Evolutionary conservation across 2,888 invertebrate species (phyloP).

Genomic region (Dryocosmus kuriphilus): DNA sequence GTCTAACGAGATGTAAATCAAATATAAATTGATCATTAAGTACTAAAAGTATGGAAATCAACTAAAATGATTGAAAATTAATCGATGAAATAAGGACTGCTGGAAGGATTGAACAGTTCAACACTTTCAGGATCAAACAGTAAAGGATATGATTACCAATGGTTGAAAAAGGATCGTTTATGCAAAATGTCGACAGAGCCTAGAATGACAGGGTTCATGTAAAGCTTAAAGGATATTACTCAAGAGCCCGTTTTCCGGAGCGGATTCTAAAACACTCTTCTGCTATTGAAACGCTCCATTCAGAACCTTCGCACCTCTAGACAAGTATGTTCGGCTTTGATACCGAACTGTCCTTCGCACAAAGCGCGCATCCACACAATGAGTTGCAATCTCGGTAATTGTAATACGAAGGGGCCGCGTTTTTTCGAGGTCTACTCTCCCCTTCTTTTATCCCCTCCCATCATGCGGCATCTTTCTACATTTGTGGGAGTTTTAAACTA

Average conservation of each 20-base stretch:
- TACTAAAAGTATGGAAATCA: no score
- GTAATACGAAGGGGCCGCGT: slow-evolving; percentile 44
- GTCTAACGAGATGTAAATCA: slow-evolving; percentile 8
- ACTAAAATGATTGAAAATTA: no score
- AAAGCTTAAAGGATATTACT: slow-evolving; percentile 45
- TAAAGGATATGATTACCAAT: background rate
- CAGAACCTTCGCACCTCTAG: slow-evolving; percentile 50
- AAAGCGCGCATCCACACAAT: slow-evolving; percentile 53
- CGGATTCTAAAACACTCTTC: slow-evolving; percentile 52
- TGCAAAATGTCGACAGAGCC: background rate
- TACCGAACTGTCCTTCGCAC: slow-evolving; percentile 63
- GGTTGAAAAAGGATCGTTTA: background rate
- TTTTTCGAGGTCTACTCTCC: slow-evolving; percentile 9
- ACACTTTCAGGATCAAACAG: no score
- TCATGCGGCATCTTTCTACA: background rate
- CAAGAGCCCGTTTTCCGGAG: slow-evolving; percentile 46
- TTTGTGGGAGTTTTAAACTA: no score
- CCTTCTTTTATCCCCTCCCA: background rate
- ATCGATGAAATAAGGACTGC: no score
- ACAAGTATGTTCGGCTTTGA: slow-evolving; percentile 65
- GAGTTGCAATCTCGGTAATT: slow-evolving; percentile 44
- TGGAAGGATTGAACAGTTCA: no score
- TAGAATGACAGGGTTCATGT: background rate
- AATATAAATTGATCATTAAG: background rate
- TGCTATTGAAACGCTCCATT: slow-evolving; percentile 59